A percentile compares a stretch with the other conserved stretches of the same genome.
Conservation (phyloP, 2,888 invertebrate genomes). For the Aleiodes alternator region DNA sequence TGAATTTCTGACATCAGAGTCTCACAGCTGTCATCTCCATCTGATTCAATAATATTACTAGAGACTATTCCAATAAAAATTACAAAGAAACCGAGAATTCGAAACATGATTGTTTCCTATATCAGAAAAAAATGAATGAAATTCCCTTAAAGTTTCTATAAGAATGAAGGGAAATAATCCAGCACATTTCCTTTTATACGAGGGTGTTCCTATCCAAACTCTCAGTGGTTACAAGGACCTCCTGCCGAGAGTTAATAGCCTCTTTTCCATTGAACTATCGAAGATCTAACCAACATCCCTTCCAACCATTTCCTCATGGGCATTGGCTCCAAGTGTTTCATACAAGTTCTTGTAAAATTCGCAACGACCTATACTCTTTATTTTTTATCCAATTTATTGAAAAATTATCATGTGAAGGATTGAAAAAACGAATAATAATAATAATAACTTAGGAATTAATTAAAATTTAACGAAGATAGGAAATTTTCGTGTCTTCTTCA, state of each 20-base stretch:
- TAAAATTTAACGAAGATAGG: too few species aligned
- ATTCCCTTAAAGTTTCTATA: conserved; percentile 43
- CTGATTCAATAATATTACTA: conserved; percentile 54
- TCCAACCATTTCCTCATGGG: neutral
- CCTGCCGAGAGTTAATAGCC: conserved; percentile 68
- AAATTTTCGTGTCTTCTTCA: too few species aligned
- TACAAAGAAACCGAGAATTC: conserved; percentile 35
- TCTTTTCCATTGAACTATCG: neutral
- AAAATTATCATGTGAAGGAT: neutral
- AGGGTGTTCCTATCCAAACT: conserved; percentile 58
- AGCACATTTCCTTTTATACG: conserved; percentile 68
- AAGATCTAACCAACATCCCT: conserved; percentile 6
- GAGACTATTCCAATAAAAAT: conserved; percentile 9
- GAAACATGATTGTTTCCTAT: conserved; percentile 29
- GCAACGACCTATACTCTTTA: neutral
- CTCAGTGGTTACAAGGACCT: conserved; percentile 60
- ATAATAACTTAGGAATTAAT: neutral
- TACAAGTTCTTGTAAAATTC: neutral
- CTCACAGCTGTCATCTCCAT: conserved; percentile 86
- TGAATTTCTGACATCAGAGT: conserved; percentile 91
- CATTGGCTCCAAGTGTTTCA: conserved; percentile 2
- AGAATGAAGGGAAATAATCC: conserved; percentile 64
- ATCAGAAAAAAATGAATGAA: neutral
- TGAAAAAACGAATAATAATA: neutral
- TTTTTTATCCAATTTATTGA: conserved; percentile 1